Percentiles rank a stretch among this genome's conserved stretches.
Evolutionary conservation across 2,888 invertebrate species (phyloP).

Genomic region (Ormia ochracea): DNA sequence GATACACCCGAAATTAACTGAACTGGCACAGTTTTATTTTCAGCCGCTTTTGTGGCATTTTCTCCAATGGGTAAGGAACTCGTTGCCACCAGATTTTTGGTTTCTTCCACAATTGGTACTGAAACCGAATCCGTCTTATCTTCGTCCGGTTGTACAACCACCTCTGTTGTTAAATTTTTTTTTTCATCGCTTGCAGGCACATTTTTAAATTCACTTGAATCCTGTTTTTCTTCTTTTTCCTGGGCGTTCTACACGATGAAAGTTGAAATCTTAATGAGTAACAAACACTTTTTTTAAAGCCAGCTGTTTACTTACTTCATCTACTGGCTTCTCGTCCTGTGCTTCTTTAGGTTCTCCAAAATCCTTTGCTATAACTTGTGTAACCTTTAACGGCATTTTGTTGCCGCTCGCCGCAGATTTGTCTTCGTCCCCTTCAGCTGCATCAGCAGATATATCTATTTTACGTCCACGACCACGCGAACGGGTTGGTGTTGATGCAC

Average conservation of each 20-base stretch:
- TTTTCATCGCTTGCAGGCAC: not conserved
- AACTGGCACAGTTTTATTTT: constrained; percentile 16
- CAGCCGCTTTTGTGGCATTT: constrained; percentile 17
- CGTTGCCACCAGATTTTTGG: constrained; percentile 47
- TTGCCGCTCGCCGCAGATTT: constrained; percentile 47
- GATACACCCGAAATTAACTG: constrained; percentile 29
- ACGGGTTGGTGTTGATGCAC: constrained; percentile 66
- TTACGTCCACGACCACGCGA: constrained; percentile 73
- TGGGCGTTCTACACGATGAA: constrained; percentile 7
- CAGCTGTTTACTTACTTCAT: constrained; percentile 19
- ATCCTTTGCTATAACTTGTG: constrained; percentile 11
- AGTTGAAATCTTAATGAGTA: not conserved
- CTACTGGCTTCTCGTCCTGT: not conserved
- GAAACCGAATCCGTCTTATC: constrained; percentile 52
- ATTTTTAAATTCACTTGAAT: not conserved
- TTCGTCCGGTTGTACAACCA: not conserved
- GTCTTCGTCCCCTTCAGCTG: constrained; percentile 63
- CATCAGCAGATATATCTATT: constrained; percentile 67
- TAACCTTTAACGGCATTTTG: constrained; percentile 40
- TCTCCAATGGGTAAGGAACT: not conserved
- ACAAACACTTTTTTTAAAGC: not conserved
- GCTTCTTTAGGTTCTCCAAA: not conserved
- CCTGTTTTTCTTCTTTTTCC: constrained; percentile 14
- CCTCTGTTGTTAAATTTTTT: not conserved
- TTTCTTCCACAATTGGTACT: constrained; percentile 59